Evolutionary conservation across 1,140 invertebrate genomes (phyloP).

Genomic region (Cecropterus lyciades): DNA sequence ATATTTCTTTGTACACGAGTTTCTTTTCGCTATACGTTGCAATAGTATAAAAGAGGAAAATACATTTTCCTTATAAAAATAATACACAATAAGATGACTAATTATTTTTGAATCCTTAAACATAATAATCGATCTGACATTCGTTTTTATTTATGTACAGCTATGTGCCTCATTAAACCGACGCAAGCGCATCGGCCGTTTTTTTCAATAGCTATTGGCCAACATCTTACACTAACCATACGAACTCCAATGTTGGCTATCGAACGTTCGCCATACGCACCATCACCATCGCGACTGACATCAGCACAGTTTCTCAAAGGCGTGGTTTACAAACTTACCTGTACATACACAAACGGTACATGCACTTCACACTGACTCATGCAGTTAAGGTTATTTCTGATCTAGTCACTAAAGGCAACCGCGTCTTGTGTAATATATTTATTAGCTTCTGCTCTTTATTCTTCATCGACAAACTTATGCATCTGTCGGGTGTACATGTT

Average conservation of each 20-base stretch:
- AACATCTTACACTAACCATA: conserved; percentile 28
- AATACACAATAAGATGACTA: not conserved
- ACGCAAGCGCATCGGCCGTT: conserved; percentile 16
- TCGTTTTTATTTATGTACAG: not conserved
- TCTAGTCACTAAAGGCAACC: conserved; percentile 23
- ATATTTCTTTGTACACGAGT: too few species aligned
- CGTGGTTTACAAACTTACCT: conserved; percentile 43
- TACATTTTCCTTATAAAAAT: too few species aligned
- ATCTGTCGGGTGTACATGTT: conserved; percentile 32
- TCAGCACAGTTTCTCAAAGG: conserved; percentile 44
- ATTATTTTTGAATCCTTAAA: not conserved
- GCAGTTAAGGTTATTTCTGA: conserved; percentile 30
- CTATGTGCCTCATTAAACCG: conserved; percentile 5
- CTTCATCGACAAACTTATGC: conserved; percentile 33
- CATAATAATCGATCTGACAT: not conserved
- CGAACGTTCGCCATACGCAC: conserved; percentile 40
- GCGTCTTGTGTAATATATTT: conserved; percentile 40
- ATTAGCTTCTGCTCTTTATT: conserved; percentile 39
- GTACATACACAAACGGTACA: conserved; percentile 41
- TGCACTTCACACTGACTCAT: conserved; percentile 49
- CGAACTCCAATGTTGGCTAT: conserved; percentile 38
- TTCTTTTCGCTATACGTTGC: too few species aligned
- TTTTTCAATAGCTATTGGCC: not conserved
- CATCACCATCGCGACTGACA: conserved; percentile 44
- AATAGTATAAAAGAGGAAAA: too few species aligned